Percentiles rank a stretch among this genome's conserved stretches.
These are phyloP conservation scores for Leptinotarsa juncta DNA, from an alignment of 2,888 invertebrate genomes.

Conservation along the genomic window DNA sequence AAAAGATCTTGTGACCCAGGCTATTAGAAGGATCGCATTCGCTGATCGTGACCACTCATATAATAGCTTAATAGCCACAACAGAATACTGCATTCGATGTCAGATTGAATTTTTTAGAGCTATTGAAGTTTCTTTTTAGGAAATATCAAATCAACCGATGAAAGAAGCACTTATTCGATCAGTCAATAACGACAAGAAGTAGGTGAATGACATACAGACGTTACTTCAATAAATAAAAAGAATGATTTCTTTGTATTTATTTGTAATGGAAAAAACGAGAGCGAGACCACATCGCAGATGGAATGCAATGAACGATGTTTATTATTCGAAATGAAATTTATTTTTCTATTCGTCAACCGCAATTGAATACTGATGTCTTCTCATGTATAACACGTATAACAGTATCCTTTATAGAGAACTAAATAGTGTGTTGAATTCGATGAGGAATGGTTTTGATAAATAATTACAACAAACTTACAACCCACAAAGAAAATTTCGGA, in stretches of 20 bases:
- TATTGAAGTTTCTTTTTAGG: background rate
- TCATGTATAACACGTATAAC: conserved; percentile 14
- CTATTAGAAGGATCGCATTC: too few relatives aligned
- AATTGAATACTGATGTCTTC: background rate
- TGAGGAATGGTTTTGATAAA: background rate
- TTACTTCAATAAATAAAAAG: background rate
- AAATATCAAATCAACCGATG: conserved; percentile 2
- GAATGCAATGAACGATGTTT: conserved; percentile 2
- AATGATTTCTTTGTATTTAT: conserved; percentile 4
- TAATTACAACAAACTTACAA: background rate
- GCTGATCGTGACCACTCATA: too few relatives aligned
- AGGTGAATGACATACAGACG: conserved; percentile 2
- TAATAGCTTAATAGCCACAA: background rate
- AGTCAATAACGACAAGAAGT: background rate
- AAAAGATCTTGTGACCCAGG: too few relatives aligned
- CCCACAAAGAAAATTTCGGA: too few relatives aligned
- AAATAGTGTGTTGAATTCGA: background rate
- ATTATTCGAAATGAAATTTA: conserved; percentile 3
- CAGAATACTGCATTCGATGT: background rate
- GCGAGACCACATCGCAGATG: background rate
- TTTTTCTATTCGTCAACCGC: conserved; percentile 18
- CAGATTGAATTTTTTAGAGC: background rate
- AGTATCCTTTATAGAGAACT: background rate
- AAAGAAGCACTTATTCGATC: background rate
- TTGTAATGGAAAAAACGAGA: background rate